Evolutionary conservation across 2,113 vertebrate species (phyloP), one percentile per base, ranked within the genome.

Genomic region (western clawed frog (Xenopus tropicalis)): DNA sequence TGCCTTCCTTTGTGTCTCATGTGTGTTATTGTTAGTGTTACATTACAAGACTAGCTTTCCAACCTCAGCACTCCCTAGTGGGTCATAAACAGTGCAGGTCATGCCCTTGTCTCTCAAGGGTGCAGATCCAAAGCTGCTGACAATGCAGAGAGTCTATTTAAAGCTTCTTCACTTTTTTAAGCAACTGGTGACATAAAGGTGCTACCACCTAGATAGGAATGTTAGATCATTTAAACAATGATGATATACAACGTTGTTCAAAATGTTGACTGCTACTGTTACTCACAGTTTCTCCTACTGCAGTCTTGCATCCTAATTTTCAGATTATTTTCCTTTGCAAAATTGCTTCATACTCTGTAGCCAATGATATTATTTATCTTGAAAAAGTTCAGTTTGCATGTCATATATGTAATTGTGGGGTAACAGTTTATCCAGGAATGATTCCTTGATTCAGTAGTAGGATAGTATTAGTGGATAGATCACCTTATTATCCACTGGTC

Each of bases 81-180:
- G 64, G 54, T 66, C 64, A 68, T 74, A 74, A 74, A 67, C 56
- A 51, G 52, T 14, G 14, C 23, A 66, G 72, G 72, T 74, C 16
- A 8, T 51, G 72, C 48, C 65, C 72, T 59, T 66, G 54, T 74
- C 71, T 48, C 24, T 29, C 58, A 74, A n/a, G 16, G 37, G 56
- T 61, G 14, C 20, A 61, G 42, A n/a, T 46, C 56, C 42, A 37
- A 61, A 61, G 24, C 71, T 65, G 62, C 62, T 65, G 62, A 63
- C 61, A 63, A 25, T 11, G 61, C 61, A 23, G 13, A 43, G 29
- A 65, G 11, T 8, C 19, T 21, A 44, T 43, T n/a, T 19, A 16
- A 43, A 19, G 24, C 46, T 48, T 24, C 14, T 24, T 16, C 37
- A 2, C 37, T 62, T 29, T 29, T 19, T 19, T 21, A 21, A 17